These are phyloP conservation scores for Ormia ochracea DNA, from an alignment of 2,888 invertebrate genomes.

Conservation along the genomic window DNA sequence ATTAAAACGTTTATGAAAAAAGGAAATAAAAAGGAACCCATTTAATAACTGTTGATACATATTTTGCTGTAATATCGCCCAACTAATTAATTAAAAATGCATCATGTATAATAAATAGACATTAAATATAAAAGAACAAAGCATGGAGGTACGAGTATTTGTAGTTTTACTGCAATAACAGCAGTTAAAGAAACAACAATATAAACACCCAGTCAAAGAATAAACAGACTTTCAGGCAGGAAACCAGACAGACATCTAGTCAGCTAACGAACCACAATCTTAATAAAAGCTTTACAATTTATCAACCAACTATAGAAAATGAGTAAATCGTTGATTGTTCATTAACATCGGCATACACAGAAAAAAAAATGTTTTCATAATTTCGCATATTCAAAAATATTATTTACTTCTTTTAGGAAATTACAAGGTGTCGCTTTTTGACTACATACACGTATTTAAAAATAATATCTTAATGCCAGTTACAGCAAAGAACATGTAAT, in stretches of 20 bases:
- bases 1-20: background rate
- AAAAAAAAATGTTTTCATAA: too few relatives aligned
- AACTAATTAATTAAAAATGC: slow-evolving; percentile 61
- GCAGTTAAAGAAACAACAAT: slow-evolving; percentile 16
- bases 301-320: background rate
- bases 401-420: too few relatives aligned
- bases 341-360: slow-evolving; percentile 39
- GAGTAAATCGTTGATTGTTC: slow-evolving; percentile 49
- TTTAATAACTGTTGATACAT: background rate
- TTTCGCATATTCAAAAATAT: too few relatives aligned
- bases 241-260: slow-evolving; percentile 16
- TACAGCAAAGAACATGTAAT: too few relatives aligned
- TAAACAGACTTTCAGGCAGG: slow-evolving; percentile 3
- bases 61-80: slow-evolving; percentile 13
- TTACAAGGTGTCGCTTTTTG: too few relatives aligned
- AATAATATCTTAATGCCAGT: too few relatives aligned
- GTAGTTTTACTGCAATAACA: background rate
- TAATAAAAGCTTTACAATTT: slow-evolving; percentile 41
- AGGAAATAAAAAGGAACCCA: background rate
- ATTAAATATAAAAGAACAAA: slow-evolving; percentile 29
- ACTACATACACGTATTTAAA: too few relatives aligned
- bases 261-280: slow-evolving; percentile 44
- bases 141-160: slow-evolving; percentile 3
- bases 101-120: slow-evolving; percentile 47
- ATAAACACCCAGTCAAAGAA: slow-evolving; percentile 28